phyloP scores from a whole-genome alignment of 2,113 vertebrate species.

The Seriola rivoliana region DNA sequence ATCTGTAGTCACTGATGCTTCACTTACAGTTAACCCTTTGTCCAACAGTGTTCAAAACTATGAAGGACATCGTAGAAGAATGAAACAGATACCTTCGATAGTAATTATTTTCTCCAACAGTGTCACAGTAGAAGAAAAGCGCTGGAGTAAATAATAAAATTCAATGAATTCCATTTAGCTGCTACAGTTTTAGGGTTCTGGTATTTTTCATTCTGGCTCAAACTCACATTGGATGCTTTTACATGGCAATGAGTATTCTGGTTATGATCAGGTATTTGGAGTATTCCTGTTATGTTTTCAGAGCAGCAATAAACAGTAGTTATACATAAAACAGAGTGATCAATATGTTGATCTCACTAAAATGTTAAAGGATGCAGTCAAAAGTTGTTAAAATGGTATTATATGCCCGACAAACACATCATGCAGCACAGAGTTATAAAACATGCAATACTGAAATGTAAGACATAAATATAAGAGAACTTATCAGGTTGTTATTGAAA shows the following conservation, averaged over 20 bases:
- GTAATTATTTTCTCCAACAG: background rate
- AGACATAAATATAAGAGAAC: too few species aligned
- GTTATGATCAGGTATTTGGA: too few species aligned
- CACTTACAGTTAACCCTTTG: constrained; percentile 26
- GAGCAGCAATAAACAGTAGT: too few species aligned
- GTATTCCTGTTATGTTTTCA: too few species aligned
- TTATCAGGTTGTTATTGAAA: too few species aligned
- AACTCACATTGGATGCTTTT: background rate
- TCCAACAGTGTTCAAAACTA: background rate
- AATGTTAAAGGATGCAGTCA: too few species aligned
- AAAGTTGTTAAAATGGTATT: too few species aligned
- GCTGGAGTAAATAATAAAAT: background rate
- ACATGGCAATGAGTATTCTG: background rate
- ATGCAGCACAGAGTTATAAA: too few species aligned
- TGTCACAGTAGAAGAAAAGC: background rate
- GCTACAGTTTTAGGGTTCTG: background rate
- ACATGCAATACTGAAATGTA: too few species aligned
- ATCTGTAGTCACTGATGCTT: constrained; percentile 8
- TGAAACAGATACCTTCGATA: background rate
- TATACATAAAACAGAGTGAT: too few species aligned
- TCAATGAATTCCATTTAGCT: background rate
- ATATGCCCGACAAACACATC: too few species aligned
- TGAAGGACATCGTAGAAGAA: background rate
- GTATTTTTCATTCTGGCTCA: background rate
- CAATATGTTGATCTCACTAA: too few species aligned